A percentile compares a stretch with the other conserved stretches of the same genome.
These are phyloP conservation scores for Accipiter cooperii DNA, from an alignment of 2,113 vertebrate species.

Conservation along the genomic window DNA sequence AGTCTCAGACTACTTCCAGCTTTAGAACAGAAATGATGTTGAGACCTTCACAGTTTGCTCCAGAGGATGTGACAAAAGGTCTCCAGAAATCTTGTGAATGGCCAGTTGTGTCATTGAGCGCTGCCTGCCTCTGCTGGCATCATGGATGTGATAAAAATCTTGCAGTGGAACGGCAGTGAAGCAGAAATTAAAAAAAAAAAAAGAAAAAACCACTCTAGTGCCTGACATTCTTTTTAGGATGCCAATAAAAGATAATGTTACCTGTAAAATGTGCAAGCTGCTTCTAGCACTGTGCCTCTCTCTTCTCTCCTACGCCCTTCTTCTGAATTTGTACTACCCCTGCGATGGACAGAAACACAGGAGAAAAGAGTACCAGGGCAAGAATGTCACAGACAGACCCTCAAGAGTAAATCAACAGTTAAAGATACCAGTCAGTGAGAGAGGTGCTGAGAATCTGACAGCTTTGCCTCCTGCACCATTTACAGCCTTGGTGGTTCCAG, in stretches of 20 bases:
- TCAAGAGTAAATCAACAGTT: background rate
- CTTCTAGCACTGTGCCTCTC: conserved; percentile 19
- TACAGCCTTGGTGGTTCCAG: background rate
- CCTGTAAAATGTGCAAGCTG: conserved; percentile 76
- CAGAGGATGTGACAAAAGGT: conserved; percentile 31
- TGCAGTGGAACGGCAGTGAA: conserved; percentile 46
- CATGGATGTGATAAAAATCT: conserved; percentile 40
- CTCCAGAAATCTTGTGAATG: conserved; percentile 44
- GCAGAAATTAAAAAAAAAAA: conserved; percentile 7
- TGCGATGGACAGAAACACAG: background rate
- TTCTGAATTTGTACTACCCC: background rate
- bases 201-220: conserved; percentile 41
- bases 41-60: background rate
- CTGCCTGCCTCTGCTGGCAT: background rate
- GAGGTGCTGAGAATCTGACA: background rate
- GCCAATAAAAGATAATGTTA: conserved; percentile 80
- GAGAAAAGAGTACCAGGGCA: background rate
- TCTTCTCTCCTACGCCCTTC: background rate
- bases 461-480: background rate
- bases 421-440: background rate
- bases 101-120: background rate
- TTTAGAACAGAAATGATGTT: background rate
- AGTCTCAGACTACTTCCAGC: background rate
- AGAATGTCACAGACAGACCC: background rate
- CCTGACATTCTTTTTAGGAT: conserved; percentile 80